phyloP scores from a whole-genome alignment of 2,113 vertebrate genomes.

The Peromyscus leucopus region DNA sequence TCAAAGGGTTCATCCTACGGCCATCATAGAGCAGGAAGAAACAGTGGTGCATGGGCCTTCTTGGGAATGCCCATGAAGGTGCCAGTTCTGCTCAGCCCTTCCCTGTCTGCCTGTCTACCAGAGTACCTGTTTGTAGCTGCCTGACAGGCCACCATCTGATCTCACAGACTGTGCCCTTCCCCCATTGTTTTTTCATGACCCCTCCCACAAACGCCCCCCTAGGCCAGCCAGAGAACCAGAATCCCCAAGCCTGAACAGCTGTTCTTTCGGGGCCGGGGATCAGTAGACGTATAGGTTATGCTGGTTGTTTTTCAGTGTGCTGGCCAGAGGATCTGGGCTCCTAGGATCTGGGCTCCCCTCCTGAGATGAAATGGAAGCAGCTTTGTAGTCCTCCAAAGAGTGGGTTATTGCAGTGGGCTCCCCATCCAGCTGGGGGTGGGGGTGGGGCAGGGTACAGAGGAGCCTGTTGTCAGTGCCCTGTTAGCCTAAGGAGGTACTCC shows the following conservation, averaged over 20 bases:
- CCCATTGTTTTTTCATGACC: not conserved
- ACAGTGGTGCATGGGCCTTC: not conserved
- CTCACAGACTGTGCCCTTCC: not conserved
- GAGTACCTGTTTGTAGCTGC: not conserved
- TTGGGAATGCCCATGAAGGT: not conserved
- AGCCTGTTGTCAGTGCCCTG: not conserved
- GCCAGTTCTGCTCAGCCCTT: not conserved
- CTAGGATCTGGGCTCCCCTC: slow-evolving; percentile 27
- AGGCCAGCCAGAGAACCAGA: not conserved
- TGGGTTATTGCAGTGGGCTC: not conserved
- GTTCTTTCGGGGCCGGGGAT: not conserved
- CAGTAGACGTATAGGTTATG: not conserved
- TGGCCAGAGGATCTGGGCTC: not conserved
- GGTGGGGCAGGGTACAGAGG: not conserved
- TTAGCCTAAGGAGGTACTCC: not conserved
- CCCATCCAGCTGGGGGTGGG: not conserved
- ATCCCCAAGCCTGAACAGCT: not conserved
- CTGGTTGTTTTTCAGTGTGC: slow-evolving; percentile 24
- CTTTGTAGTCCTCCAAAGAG: slow-evolving; percentile 42
- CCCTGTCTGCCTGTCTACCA: not conserved
- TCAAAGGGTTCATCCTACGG: not conserved
- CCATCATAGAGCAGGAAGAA: not conserved
- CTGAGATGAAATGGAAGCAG: slow-evolving; percentile 53
- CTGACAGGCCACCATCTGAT: not conserved
- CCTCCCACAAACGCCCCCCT: no score